Base-by-base conservation (phyloP, 2,797 vertebrate species). In the Micromesistius poutassou region DNA sequence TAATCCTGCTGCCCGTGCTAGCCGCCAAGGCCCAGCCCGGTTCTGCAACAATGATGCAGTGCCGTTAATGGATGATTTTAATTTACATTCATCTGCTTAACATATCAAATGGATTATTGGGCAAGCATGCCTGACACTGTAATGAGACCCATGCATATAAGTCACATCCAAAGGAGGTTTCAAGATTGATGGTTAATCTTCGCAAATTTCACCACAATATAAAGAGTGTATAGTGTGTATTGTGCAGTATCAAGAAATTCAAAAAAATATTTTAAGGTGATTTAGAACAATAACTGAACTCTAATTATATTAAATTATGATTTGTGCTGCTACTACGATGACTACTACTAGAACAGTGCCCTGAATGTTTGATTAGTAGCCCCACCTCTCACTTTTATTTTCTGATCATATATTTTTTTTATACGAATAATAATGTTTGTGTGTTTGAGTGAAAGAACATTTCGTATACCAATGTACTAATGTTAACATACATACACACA, bases 31-130 rank as follows among this genome's bases (percentile, higher is more conserved):
- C 76, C 77, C 79, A 77, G 74, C 76, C 80, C 76, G 81, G 80
- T 76, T 78, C 78, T 78, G 76, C 79, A 74, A 83, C 87, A 86
- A 83, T 83, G 74, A 84, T 72, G 35, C 74, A 55, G 6, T 62
- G 22, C 19, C 19, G 6, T 77, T 80, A 80, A 86, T 86, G 70
- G 71, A 77, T 55, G 13, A 68, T 85, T 90, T 87, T 66, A 74
- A 86, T 92, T 84, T 78, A 80, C 83, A 81, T 84, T 80, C 46
- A 36, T 55, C 78, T 71, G 77, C 88, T 90, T 90, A 86, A 81
- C 88, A 91, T 87, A 92, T 91, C 88, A 89, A 90, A 89, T 80
- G 40, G 76, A 42, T 55, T 46, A 35, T 76, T 71, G 75, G 74
- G 46, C 28, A 46, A 79, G 74, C 75, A 76, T 50, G 28, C 30